Percentiles rank a stretch among this genome's conserved stretches.
phyloP scores from a whole-genome alignment of 2,888 invertebrate genomes.

The Protodeltote pygarga region DNA sequence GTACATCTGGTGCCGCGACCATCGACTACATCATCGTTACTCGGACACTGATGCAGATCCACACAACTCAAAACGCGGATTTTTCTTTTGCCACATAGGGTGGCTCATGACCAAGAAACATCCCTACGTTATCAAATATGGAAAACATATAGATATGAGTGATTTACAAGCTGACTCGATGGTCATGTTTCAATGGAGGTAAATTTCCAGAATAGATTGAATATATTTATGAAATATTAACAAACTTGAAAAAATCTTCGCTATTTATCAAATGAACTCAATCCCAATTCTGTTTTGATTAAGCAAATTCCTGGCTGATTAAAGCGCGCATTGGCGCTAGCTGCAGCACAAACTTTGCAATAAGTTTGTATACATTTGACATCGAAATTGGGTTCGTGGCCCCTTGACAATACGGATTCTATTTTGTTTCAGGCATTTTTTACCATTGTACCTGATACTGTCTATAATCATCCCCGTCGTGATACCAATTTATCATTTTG shows the following conservation, averaged over 20 bases:
- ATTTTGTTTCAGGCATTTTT: slow-evolving; percentile 88
- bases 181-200: slow-evolving; percentile 92
- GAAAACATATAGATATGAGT: slow-evolving; percentile 90
- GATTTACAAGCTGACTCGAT: slow-evolving; percentile 91
- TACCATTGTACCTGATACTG: slow-evolving; percentile 84
- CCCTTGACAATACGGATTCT: not conserved
- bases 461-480: slow-evolving; percentile 88
- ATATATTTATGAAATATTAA: too few species aligned
- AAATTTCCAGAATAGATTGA: too few species aligned
- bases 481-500: slow-evolving; percentile 90
- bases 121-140: slow-evolving; percentile 90
- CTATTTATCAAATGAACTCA: too few species aligned
- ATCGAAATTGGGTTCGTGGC: too few species aligned
- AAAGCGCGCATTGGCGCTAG: too few species aligned
- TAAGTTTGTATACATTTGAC: too few species aligned
- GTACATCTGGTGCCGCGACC: slow-evolving; percentile 93
- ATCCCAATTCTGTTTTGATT: not conserved
- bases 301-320: not conserved
- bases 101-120: slow-evolving; percentile 94
- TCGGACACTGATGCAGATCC: slow-evolving; percentile 91
- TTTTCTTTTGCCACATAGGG: slow-evolving; percentile 95
- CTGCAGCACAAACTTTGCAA: too few species aligned
- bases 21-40: slow-evolving; percentile 93
- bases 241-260: too few species aligned
- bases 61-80: slow-evolving; percentile 92